A percentile compares a stretch with the other conserved stretches of the same genome.
phyloP scores from a whole-genome alignment of 2,888 invertebrate species.

The Taenaris catops region DNA sequence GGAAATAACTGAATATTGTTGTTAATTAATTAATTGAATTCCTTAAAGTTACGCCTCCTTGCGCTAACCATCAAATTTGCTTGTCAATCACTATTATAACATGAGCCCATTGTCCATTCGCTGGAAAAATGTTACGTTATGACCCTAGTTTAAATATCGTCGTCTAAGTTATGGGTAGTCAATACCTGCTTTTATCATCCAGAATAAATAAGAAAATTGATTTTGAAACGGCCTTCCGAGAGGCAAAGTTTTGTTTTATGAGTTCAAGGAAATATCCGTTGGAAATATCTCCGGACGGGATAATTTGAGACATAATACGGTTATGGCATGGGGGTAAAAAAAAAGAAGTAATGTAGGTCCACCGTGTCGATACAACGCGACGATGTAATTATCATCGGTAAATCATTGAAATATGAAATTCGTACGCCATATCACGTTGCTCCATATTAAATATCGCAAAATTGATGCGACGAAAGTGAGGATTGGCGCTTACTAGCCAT shows the following conservation, averaged over 20 bases:
- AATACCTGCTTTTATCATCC: constrained; percentile 55
- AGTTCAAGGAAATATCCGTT: constrained; percentile 59
- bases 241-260: constrained; percentile 38
- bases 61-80: too few species aligned
- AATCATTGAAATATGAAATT: constrained; percentile 24
- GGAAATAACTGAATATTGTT: too few species aligned
- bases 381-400: constrained; percentile 24
- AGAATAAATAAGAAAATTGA: constrained; percentile 75
- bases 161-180: constrained; percentile 52
- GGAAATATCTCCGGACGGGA: constrained; percentile 33
- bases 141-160: constrained; percentile 7
- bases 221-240: constrained; percentile 60
- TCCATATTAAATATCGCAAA: constrained; percentile 23
- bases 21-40: too few species aligned
- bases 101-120: too few species aligned
- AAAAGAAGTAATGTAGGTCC: constrained; percentile 10
- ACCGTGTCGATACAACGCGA: constrained; percentile 18
- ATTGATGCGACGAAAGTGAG: constrained; percentile 3
- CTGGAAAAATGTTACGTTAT: background rate
- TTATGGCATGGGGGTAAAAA: constrained; percentile 22
- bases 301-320: constrained; percentile 23
- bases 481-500: too few species aligned
- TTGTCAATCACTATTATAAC: too few species aligned
- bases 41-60: too few species aligned
- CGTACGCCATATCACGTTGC: constrained; percentile 16